phyloP scores from a whole-genome alignment of 2,888 invertebrate species.

The Dexiosoma caninum region DNA sequence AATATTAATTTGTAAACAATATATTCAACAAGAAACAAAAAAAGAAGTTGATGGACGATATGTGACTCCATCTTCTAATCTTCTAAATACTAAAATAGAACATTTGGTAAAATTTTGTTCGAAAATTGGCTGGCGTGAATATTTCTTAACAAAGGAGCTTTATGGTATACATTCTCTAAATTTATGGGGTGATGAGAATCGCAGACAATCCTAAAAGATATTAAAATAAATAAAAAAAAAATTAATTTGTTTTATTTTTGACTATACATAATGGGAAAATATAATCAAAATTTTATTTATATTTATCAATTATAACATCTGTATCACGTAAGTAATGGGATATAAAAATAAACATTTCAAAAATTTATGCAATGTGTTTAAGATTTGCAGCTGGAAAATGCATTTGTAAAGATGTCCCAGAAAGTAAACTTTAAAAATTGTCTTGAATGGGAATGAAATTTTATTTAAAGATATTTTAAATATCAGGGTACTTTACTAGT shows the following conservation, averaged over 20 bases:
- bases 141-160: constrained; percentile 59
- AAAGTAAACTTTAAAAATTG: too few relatives aligned
- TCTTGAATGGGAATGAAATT: too few relatives aligned
- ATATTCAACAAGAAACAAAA: constrained; percentile 25
- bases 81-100: constrained; percentile 61
- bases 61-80: not conserved
- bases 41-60: constrained; percentile 20
- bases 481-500: too few relatives aligned
- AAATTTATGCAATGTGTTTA: too few relatives aligned
- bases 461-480: too few relatives aligned
- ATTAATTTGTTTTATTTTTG: not conserved
- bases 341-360: too few relatives aligned
- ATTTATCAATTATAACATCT: too few relatives aligned
- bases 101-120: constrained; percentile 62
- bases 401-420: too few relatives aligned
- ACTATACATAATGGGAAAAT: too few relatives aligned
- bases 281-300: too few relatives aligned
- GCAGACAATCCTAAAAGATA: constrained; percentile 49
- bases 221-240: not conserved
- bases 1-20: constrained; percentile 65
- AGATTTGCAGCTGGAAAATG: too few relatives aligned
- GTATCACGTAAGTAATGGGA: too few relatives aligned
- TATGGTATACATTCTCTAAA: constrained; percentile 54
- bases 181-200: constrained; percentile 50
- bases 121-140: constrained; percentile 69